Conservation (phyloP, 2,797 vertebrate genomes). For the Menidia menidia region DNA sequence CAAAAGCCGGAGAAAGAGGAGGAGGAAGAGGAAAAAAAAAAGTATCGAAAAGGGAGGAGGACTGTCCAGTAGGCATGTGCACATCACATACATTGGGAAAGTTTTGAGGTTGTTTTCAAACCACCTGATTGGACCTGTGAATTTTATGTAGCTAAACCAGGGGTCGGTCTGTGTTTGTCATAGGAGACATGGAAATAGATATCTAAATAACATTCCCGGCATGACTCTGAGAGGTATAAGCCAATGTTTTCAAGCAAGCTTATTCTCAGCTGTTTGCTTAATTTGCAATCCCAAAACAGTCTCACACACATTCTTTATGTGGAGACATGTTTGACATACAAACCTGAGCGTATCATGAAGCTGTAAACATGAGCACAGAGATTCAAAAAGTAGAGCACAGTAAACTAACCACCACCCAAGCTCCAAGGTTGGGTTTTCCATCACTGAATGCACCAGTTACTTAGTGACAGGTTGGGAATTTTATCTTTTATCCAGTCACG, state of each 20-base stretch:
- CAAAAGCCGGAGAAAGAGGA: conserved; percentile 62
- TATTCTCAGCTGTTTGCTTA: conserved; percentile 67
- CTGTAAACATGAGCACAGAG: background rate
- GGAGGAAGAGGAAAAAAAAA: conserved; percentile 54
- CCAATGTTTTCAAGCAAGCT: conserved; percentile 45
- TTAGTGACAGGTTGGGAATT: conserved; percentile 1
- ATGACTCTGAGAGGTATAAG: conserved; percentile 41
- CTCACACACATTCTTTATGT: conserved; percentile 1
- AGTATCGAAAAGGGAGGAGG: conserved; percentile 51
- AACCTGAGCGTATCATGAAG: conserved; percentile 6
- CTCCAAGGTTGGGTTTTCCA: background rate
- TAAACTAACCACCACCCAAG: background rate
- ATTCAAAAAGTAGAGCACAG: conserved; percentile 23
- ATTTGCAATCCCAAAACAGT: conserved; percentile 45
- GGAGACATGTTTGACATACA: conserved; percentile 10
- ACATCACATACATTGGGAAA: conserved; percentile 73
- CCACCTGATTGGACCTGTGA: conserved; percentile 68
- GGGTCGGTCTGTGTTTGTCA: conserved; percentile 66
- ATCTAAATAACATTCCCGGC: conserved; percentile 70
- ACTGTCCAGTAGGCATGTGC: conserved; percentile 66
- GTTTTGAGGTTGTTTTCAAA: conserved; percentile 75
- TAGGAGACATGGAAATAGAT: conserved; percentile 66
- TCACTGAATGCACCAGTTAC: background rate
- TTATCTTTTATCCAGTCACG: conserved; percentile 13
- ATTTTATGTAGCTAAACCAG: conserved; percentile 73